Base-by-base conservation (phyloP, 2,113 vertebrate genomes). In the Gadus chalcogrammus region DNA sequence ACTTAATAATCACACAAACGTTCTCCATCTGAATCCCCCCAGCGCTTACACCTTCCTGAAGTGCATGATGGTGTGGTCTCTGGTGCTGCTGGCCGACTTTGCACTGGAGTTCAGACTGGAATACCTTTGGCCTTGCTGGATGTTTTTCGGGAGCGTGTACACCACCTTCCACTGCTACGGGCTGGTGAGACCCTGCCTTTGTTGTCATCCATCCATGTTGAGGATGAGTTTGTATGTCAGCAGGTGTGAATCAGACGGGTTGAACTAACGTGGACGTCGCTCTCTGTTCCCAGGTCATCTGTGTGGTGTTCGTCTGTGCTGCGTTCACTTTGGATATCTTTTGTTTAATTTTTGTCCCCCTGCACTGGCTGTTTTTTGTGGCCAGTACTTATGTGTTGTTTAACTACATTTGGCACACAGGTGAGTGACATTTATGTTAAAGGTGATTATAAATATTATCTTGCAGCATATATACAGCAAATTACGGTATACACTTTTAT, bases 321-420 rank as follows among this genome's bases (percentile, higher is more conserved):
- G 92, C 93, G 17, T 93, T 94, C 72, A 94, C 92, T 0, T 87
- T 93, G 65, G 93, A 94, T 80, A 89, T 94, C 68, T 93, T 93
- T 75, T 94, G 92, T 86, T 88, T 94, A 64, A 90, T 93, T 85
- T 94, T 94, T 78, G 88, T 94, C 61, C 93, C 93, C 59, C 79
- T 94, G 78, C 90, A 94, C 85, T 94, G 93, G 93, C 86, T 94
- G 38, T 94, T 94, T 80, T 93, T 94, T 67, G 92, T 90, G 68
- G 93, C 93, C 2, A 94, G 93, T 85, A 94, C 92, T 48, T 94
- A 94, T 22, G 92, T 94, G 1, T 86, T 93, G 79, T 91, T 93
- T 68, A 93, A 93, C 77, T 94, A 93, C 82, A 93, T 94, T 63
- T 94, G 93, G 92, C 92, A 94, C 76, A 92, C 93, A 91, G 93